phyloP scores from a whole-genome alignment of 2,888 invertebrate genomes.

The Hermodice carunculata region DNA sequence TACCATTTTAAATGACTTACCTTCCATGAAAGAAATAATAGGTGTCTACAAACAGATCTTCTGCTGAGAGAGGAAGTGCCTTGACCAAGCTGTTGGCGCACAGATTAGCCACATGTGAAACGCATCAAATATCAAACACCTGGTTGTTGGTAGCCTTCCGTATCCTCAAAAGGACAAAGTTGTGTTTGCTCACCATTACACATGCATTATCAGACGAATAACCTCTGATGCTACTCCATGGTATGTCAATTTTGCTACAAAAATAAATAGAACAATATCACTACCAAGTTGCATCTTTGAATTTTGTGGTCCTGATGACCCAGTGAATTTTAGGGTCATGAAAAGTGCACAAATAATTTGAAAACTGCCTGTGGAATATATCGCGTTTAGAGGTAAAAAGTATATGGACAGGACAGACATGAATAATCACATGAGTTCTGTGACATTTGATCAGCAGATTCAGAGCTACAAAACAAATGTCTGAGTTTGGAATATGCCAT shows the following conservation, averaged over 20 bases:
- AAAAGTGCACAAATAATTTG: too few relatives aligned
- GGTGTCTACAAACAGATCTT: neutral
- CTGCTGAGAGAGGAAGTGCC: neutral
- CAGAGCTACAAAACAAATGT: too few relatives aligned
- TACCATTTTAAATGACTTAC: neutral
- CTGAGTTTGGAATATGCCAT: too few relatives aligned
- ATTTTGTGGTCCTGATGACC: too few relatives aligned
- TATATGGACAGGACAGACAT: too few relatives aligned
- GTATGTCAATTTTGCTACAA: neutral
- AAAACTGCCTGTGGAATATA: too few relatives aligned
- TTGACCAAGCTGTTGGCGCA: neutral
- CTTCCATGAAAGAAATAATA: neutral
- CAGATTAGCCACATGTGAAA: neutral
- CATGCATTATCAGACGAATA: neutral
- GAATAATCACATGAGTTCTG: too few relatives aligned
- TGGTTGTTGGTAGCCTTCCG: neutral
- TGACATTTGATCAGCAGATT: too few relatives aligned
- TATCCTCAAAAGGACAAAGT: neutral
- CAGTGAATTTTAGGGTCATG: too few relatives aligned
- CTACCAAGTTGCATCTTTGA: too few relatives aligned
- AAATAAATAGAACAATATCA: too few relatives aligned
- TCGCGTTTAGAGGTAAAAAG: too few relatives aligned
- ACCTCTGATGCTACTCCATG: neutral
- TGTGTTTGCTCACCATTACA: neutral
- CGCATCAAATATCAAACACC: neutral